Evolutionary conservation across 2,113 vertebrate genomes (phyloP).

Genomic region (Micromys minutus): DNA sequence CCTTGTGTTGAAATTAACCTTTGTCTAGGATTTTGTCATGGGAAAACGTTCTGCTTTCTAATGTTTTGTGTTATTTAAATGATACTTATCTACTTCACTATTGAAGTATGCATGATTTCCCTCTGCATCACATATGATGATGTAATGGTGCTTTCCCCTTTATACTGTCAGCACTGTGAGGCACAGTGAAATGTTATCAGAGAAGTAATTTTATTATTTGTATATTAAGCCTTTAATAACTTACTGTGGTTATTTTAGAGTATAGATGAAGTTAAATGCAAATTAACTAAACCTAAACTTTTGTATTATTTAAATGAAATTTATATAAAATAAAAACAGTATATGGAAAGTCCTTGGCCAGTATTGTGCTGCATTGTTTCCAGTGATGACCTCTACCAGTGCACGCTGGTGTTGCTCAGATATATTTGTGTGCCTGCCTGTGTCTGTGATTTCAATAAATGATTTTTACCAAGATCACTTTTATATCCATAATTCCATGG

Average conservation of each 20-base stretch:
- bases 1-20: neutral
- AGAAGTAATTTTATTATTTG: neutral
- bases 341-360: neutral
- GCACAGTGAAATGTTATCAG: neutral
- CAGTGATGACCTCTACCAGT: neutral
- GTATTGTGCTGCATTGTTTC: neutral
- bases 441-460: neutral
- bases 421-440: neutral
- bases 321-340: neutral
- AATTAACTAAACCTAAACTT: neutral
- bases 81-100: neutral
- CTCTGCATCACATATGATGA: neutral
- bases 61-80: neutral
- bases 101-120: neutral
- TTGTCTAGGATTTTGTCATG: neutral
- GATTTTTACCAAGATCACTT: neutral
- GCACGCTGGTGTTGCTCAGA: neutral
- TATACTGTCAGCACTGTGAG: constrained; percentile 1
- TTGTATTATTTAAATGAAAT: neutral
- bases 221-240: neutral
- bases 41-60: neutral
- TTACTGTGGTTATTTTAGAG: neutral
- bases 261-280: neutral
- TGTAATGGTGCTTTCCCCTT: neutral
- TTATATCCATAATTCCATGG: neutral